A percentile compares a stretch with the other conserved stretches of the same genome.
Evolutionary conservation across 2,113 vertebrate genomes (phyloP).

Genomic region (Anthoscopus minutus): DNA sequence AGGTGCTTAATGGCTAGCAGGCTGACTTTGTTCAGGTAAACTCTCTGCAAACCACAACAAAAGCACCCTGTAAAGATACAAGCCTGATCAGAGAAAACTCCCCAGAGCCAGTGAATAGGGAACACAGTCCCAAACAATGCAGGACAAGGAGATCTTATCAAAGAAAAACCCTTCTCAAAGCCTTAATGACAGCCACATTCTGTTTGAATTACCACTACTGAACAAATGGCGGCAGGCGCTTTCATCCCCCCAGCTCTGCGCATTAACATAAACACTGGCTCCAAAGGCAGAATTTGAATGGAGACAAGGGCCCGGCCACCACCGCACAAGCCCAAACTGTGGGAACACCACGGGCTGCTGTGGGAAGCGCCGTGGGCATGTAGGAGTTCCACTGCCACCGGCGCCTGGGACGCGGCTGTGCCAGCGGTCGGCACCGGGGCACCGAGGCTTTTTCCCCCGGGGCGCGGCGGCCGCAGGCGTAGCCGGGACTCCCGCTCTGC

Average conservation of each 20-base stretch:
- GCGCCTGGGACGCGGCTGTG: background rate
- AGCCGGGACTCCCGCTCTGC: background rate
- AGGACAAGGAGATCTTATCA: constrained; percentile 81
- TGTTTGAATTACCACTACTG: constrained; percentile 80
- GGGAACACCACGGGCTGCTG: constrained; percentile 29
- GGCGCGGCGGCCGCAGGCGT: background rate
- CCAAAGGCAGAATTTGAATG: constrained; percentile 73
- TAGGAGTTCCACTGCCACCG: background rate
- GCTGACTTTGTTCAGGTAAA: constrained; percentile 77
- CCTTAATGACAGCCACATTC: constrained; percentile 74
- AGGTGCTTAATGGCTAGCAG: constrained; percentile 70
- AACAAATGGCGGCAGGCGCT: constrained; percentile 75
- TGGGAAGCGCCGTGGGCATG: background rate
- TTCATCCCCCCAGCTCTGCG: constrained; percentile 69
- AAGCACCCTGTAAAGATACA: constrained; percentile 76
- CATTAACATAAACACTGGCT: constrained; percentile 76
- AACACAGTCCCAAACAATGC: constrained; percentile 75
- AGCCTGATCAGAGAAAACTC: constrained; percentile 71
- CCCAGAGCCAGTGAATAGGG: constrained; percentile 69
- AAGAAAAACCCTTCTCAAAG: constrained; percentile 75
- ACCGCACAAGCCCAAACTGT: constrained; percentile 20
- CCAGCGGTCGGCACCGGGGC: background rate
- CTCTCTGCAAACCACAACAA: constrained; percentile 75
- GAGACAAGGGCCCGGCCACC: constrained; percentile 29
- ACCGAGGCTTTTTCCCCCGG: background rate